Evolutionary conservation across 1,140 invertebrate species (phyloP).

Genomic region (Archivesica marissinica): DNA sequence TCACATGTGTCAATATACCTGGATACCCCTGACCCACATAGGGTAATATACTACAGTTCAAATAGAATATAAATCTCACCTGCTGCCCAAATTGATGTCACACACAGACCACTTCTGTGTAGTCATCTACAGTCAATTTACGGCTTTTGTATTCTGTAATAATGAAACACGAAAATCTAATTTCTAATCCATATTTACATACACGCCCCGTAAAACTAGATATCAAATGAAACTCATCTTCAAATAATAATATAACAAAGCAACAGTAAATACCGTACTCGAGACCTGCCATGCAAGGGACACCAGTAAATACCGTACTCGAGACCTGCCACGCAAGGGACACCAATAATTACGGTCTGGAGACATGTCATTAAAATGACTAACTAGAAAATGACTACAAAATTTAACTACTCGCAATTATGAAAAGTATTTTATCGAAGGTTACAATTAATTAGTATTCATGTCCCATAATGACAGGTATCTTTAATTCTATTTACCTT

Average conservation of each 20-base stretch:
- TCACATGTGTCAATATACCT: not conserved
- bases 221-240: not conserved
- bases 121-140: not conserved
- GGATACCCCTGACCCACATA: not conserved
- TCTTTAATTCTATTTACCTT: not conserved
- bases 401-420: slow-evolving; percentile 11
- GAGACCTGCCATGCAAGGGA: not conserved
- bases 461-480: slow-evolving; percentile 1
- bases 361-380: slow-evolving; percentile 25
- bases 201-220: not conserved
- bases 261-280: not conserved
- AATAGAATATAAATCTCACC: not conserved
- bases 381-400: slow-evolving; percentile 21
- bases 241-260: slow-evolving; percentile 1
- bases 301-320: not conserved
- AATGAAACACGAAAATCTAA: slow-evolving; percentile 30
- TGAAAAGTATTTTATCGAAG: not conserved
- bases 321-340: not conserved
- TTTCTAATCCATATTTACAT: slow-evolving; percentile 33
- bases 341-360: not conserved
- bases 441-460: slow-evolving; percentile 21
- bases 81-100: not conserved
- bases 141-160: slow-evolving; percentile 20
- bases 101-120: slow-evolving; percentile 12
- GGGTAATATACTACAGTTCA: not conserved